Evolutionary conservation across 2,797 vertebrate species (phyloP).

Genomic region (Cyclopterus lumpus): DNA sequence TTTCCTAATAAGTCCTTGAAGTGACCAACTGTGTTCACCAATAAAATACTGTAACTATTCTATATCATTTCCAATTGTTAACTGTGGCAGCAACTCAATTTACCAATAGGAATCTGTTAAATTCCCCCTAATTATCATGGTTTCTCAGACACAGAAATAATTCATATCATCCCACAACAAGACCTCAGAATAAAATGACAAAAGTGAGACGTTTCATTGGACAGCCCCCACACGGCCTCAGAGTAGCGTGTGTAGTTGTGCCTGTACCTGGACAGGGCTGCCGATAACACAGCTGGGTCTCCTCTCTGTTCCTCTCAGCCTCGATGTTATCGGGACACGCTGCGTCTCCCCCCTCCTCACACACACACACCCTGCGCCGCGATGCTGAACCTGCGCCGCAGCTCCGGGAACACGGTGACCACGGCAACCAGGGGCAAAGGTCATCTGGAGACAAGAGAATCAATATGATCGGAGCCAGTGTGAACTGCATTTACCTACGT

Average conservation of each 20-base stretch:
- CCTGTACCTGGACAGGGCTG: slow-evolving; percentile 84
- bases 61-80: neutral
- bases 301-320: slow-evolving; percentile 64
- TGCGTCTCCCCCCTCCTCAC: slow-evolving; percentile 71
- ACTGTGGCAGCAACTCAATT: neutral
- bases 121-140: neutral
- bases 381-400: slow-evolving; percentile 86
- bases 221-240: neutral
- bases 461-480: neutral
- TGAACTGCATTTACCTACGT: neutral
- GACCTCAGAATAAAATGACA: neutral
- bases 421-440: slow-evolving; percentile 87
- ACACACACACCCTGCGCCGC: slow-evolving; percentile 82
- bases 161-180: neutral
- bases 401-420: slow-evolving; percentile 87
- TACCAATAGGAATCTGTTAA: neutral
- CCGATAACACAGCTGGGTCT: slow-evolving; percentile 85
- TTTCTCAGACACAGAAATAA: neutral
- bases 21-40: neutral
- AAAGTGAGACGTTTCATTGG: neutral
- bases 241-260: neutral
- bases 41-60: neutral
- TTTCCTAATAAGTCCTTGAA: neutral
- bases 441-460: slow-evolving; percentile 76
- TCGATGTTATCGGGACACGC: slow-evolving; percentile 75